These are phyloP conservation scores for Rhabdomys pumilio DNA, from an alignment of 2,797 vertebrate species.

Conservation along the genomic window DNA sequence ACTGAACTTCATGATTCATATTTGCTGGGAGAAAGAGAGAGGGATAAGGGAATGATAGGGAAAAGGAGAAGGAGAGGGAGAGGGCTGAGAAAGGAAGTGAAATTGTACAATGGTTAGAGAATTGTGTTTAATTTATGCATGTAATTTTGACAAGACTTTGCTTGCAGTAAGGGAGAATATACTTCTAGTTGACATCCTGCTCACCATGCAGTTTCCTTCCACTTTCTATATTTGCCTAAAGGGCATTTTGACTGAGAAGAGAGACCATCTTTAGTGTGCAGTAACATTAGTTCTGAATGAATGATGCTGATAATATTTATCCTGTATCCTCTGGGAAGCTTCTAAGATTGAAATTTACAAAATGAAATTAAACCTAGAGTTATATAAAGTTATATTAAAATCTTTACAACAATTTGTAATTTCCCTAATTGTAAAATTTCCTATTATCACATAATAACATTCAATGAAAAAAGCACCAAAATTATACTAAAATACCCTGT, in stretches of 20 bases:
- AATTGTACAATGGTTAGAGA: rapidly evolving
- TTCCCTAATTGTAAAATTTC: background rate
- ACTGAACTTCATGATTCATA: background rate
- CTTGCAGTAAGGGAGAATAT: background rate
- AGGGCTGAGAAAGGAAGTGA: background rate
- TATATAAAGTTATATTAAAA: background rate
- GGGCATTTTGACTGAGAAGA: background rate
- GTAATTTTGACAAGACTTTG: background rate
- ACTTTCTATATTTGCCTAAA: background rate
- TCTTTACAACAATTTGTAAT: background rate
- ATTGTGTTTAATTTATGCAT: rapidly evolving
- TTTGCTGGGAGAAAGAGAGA: background rate
- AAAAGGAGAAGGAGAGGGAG: background rate
- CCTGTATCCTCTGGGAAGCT: rapidly evolving
- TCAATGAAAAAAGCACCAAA: background rate
- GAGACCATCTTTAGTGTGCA: background rate
- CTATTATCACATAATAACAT: background rate
- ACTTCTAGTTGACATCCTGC: background rate
- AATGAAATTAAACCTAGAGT: background rate
- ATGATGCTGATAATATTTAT: background rate
- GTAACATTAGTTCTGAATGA: background rate
- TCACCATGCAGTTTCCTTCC: background rate
- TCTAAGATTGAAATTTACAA: background rate
- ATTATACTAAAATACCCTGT: background rate
- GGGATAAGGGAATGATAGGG: background rate